Base-by-base conservation (phyloP, 2,113 vertebrate genomes). In the Oplegnathus fasciatus region DNA sequence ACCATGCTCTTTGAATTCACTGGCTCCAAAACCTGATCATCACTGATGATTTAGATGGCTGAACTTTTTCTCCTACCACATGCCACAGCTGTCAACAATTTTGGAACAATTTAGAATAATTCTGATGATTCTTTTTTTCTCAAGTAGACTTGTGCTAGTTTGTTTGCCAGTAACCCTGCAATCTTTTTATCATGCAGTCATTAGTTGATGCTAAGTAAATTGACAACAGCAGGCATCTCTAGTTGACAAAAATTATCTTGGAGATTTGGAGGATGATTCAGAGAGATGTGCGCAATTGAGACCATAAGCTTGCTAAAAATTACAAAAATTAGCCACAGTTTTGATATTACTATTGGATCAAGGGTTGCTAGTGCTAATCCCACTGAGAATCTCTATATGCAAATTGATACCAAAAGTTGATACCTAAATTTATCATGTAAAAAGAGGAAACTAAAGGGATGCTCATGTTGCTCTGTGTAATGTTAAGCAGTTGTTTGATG, bases 71-170 rank as follows among this genome's bases (percentile, higher is more conserved):
- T 82, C 69, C 62, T 46, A 64, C 74, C 85, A 80, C 85, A 88
- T 89, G 86, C 91, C 88, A 89, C 88, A 91, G 86, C 85, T 93
- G 92, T 88, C 90, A 76, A 83, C 83, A 84, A 86, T 88, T 89
- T 83, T 57, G 80, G 64, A 91, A 88, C 82, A 77, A 83, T 90
- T 80, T 82, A 26, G 37, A 86, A 89, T 68, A 55, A 83, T 88
- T 91, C 18, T 78, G 70, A 75, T 75, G 34, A 69, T 50, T 66
- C 44, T 78, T 70, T 75, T 76, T 78, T 62, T 46, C 46, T 64
- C n/a, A 52, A 68, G 74, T 32, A 69, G 66, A 78, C 73, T 72
- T 20, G 55, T 62, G 54, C 32, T 73, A 44, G 42, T 83, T 82
- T 62, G 67, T 68, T 81, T 89, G 71, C 72, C 78, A 80, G 75